Conservation (phyloP, 2,797 vertebrate species). For the Allobates femoralis region DNA sequence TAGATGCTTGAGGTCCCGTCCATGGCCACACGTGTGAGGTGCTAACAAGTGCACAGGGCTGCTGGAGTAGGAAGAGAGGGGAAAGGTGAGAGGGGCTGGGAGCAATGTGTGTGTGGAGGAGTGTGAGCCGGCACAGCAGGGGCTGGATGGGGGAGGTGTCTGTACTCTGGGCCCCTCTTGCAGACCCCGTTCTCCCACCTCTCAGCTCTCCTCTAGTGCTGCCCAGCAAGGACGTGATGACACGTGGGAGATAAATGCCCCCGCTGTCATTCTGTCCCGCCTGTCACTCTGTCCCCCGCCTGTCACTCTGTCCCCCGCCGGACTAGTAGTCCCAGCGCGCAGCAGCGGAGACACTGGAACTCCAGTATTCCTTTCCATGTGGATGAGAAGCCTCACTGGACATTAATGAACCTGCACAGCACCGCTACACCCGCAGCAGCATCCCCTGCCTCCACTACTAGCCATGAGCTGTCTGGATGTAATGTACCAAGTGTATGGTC, state of each 20-base stretch:
- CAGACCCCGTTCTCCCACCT: not conserved
- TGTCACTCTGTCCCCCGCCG: not conserved
- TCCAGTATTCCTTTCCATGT: constrained; percentile 59
- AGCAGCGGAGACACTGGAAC: constrained; percentile 31
- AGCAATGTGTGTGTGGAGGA: no score
- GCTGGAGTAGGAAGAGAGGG: no score
- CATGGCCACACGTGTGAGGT: no score
- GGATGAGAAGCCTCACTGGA: constrained; percentile 40
- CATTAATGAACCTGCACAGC: constrained; percentile 49
- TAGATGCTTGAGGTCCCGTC: no score
- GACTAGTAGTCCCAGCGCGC: constrained; percentile 9
- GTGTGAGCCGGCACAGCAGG: no score
- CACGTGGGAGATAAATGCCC: constrained; percentile 1
- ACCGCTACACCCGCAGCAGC: constrained; percentile 63
- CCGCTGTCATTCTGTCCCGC: no score
- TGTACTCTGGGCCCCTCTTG: no score
- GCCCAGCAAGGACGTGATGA: not conserved
- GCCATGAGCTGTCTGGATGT: constrained; percentile 99
- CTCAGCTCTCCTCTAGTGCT: not conserved
- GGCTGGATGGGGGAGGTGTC: no score
- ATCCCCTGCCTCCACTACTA: constrained; percentile 65
- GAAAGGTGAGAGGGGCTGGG: no score
- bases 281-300: not conserved
- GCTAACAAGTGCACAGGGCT: no score
- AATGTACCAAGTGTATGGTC: constrained; percentile 97